Evolutionary conservation across 53 echinoderm and acorn worm genomes (phyloP).

Genomic region (Paracentrotus lividus): DNA sequence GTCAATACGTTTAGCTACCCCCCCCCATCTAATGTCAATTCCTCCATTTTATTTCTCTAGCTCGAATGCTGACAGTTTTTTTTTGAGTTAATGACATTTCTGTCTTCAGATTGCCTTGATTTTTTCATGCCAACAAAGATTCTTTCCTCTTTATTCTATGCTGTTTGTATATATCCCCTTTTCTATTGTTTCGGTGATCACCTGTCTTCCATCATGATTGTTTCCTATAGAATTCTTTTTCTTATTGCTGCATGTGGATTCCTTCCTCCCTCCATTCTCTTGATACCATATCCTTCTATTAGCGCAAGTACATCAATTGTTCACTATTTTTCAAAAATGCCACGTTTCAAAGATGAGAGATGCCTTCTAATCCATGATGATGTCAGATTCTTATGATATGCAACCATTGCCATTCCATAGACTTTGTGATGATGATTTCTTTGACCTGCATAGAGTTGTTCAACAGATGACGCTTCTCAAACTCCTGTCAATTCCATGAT

Average conservation of each 20-base stretch:
- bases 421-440: background rate
- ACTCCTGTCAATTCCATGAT: background rate
- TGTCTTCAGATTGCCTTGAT: background rate
- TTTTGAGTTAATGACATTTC: background rate
- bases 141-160: background rate
- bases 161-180: background rate
- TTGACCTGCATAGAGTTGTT: background rate
- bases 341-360: background rate
- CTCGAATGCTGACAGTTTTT: background rate
- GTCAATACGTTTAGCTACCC: too few relatives aligned
- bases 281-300: background rate
- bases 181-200: background rate
- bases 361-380: background rate
- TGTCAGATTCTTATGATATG: background rate
- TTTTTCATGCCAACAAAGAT: background rate
- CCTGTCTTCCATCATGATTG: background rate
- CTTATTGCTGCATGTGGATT: background rate
- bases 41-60: background rate
- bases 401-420: background rate
- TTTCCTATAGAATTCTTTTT: background rate
- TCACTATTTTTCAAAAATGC: background rate
- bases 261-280: background rate
- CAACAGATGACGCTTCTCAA: background rate
- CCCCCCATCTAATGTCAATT: too few relatives aligned
- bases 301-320: background rate